Conservation (phyloP, 1,140 invertebrate genomes). For the Tetranychus cinnabarinus region DNA sequence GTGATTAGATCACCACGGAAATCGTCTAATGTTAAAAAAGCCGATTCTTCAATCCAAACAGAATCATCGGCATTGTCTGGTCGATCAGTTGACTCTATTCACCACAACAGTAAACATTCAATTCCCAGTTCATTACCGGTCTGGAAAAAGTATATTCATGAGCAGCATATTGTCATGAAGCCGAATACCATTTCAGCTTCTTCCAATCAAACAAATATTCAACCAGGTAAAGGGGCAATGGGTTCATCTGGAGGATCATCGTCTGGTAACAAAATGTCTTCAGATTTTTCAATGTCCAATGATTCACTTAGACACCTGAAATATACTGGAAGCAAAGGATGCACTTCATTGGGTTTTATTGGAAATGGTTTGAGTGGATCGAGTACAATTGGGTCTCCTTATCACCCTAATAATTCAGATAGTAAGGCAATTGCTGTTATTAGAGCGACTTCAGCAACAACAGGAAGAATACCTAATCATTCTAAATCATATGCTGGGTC, state of each 20-base stretch:
- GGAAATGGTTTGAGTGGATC: too few species aligned
- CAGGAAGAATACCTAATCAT: background rate
- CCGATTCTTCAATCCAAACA: conserved; percentile 1
- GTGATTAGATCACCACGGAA: background rate
- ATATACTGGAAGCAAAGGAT: background rate
- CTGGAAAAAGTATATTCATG: background rate
- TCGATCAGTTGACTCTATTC: too few species aligned
- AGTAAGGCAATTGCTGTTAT: background rate
- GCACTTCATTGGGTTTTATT: background rate
- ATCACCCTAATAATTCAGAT: too few species aligned
- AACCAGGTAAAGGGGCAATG: too few species aligned
- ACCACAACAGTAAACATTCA: too few species aligned
- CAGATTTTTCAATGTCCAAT: background rate
- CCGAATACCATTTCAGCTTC: too few species aligned
- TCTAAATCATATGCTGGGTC: conserved; percentile 1
- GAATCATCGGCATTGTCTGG: background rate
- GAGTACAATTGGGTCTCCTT: too few species aligned
- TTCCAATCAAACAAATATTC: too few species aligned
- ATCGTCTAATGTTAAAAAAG: background rate
- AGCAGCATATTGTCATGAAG: conserved; percentile 1
- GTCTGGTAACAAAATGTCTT: background rate
- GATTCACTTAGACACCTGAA: background rate
- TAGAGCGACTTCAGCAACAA: background rate
- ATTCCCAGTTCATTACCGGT: background rate
- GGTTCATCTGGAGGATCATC: too few species aligned